Evolutionary conservation across 2,888 invertebrate genomes (phyloP).

Genomic region (Polia nebulosa): DNA sequence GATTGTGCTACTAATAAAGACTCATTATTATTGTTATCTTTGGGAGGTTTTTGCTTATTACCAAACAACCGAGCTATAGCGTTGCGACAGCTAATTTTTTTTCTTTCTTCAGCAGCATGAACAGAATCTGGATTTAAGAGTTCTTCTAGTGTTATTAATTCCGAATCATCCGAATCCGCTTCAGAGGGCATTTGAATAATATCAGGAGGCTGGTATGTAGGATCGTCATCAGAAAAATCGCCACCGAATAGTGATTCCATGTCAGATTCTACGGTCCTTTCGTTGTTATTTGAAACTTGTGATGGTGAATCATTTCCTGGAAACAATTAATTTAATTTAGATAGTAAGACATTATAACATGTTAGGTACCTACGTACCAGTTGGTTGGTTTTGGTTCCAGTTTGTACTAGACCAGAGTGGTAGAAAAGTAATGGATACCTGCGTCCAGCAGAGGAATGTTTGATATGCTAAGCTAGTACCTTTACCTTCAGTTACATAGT

Average conservation of each 20-base stretch:
- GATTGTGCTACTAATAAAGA: constrained; percentile 15
- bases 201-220: constrained; percentile 13
- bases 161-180: constrained; percentile 12
- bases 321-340: constrained; percentile 16
- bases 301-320: constrained; percentile 15
- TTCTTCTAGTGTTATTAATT: constrained; percentile 14
- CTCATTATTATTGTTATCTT: constrained; percentile 16
- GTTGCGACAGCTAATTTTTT: constrained; percentile 8
- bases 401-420: constrained; percentile 19
- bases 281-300: constrained; percentile 14
- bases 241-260: constrained; percentile 15
- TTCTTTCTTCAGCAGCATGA: constrained; percentile 13
- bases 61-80: constrained; percentile 14
- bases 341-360: constrained; percentile 22
- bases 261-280: constrained; percentile 14
- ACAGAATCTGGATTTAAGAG: constrained; percentile 10
- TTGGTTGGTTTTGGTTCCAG: constrained; percentile 22
- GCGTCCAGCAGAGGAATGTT: constrained; percentile 7
- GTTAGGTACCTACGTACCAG: constrained; percentile 23
- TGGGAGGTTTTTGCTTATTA: constrained; percentile 15
- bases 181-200: constrained; percentile 13
- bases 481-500: constrained; percentile 15
- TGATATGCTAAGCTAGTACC: constrained; percentile 7
- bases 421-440: constrained; percentile 15
- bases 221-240: constrained; percentile 10